Base-by-base conservation (phyloP, 2,797 vertebrate genomes). In the Lepilemur septentrionalis region DNA sequence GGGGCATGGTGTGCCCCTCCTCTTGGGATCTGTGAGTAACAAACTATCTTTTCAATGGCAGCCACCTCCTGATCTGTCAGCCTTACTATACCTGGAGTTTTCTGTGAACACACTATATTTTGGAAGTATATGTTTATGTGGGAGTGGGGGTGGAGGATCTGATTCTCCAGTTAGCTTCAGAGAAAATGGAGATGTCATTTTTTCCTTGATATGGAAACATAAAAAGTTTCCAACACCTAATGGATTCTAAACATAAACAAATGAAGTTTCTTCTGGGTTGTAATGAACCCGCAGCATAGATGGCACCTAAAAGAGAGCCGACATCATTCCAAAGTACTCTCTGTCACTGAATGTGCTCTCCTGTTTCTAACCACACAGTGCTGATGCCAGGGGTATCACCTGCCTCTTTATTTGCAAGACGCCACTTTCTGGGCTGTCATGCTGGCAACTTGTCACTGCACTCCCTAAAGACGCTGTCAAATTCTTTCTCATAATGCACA, bases 391-490 rank as follows among this genome's bases (percentile, higher is more conserved):
- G 70, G 88, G 55, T 85, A 95, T 83, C 92, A 94, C 46, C 70
- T 79, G 94, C 52, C 67, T 93, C 92, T 91, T 65, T 85, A 25
- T 79, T 89, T 95, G 84, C 57, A 84, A 93, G 69, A 91, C 25
- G 69, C 89, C 59, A 89, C 75, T 86, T 85, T 82, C 38, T 8
- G 55, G 90, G 32, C 91, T 91, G 87, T 93, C 46, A 81, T 11
- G 41, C 87, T 84, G 76, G 92, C 80, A 88, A 78, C 83, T 84
- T 95, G 91, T 95, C 89, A 87, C 88, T 17, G 59, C 38, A 59
- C 8, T 90, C 84, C 70, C 48, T 57, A 84, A 91, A 96, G 52
- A 81, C 35, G 50, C 80, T 96, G 95, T 94, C 94, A 94, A 78
- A 67, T 78, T 81, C 65, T 67, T 38, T 80, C 82, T 91, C 72